Evolutionary conservation across 2,113 vertebrate genomes (phyloP).

Genomic region (Phyllostomus discolor): DNA sequence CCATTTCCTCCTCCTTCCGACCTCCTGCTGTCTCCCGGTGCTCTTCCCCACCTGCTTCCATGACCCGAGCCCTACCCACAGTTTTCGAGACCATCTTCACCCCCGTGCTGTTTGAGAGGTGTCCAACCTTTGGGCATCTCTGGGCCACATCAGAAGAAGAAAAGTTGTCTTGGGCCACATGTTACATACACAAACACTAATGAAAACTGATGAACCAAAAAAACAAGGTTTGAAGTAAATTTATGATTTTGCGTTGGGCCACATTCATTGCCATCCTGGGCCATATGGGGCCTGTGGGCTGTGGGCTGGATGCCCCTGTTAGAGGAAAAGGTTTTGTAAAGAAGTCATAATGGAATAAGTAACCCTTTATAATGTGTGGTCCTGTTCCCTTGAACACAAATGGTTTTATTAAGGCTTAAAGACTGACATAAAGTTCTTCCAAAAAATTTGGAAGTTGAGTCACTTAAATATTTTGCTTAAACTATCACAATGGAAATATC

Average conservation of each 20-base stretch:
- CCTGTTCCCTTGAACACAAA: not conserved
- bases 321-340: not conserved
- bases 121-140: too few species aligned
- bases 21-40: accelerated
- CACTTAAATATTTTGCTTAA: not conserved
- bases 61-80: not conserved
- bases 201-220: too few species aligned
- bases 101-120: too few species aligned
- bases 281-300: too few species aligned
- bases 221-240: too few species aligned
- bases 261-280: too few species aligned
- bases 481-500: not conserved
- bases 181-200: too few species aligned
- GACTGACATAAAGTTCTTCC: not conserved
- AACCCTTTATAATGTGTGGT: not conserved
- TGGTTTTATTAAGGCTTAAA: not conserved
- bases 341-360: not conserved
- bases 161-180: too few species aligned
- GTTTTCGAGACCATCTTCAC: not conserved
- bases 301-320: too few species aligned
- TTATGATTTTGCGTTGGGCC: too few species aligned
- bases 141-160: too few species aligned
- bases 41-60: not conserved
- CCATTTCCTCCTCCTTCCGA: not conserved
- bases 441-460: not conserved